Conservation (phyloP, 92 coral and sea anemone species). For the Porites rus region DNA sequence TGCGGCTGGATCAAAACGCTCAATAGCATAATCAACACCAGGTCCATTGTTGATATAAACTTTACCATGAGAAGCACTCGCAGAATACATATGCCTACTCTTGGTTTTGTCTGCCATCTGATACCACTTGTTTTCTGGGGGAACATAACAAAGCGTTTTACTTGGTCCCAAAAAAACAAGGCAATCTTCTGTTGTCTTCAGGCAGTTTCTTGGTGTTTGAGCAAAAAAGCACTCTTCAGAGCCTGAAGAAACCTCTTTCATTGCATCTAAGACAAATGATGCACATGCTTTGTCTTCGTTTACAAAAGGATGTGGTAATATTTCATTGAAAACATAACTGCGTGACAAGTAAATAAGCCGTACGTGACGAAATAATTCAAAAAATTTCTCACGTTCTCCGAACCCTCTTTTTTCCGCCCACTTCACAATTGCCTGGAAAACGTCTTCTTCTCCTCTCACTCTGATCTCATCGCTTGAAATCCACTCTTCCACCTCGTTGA, state of each 20-base stretch:
- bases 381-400: neutral
- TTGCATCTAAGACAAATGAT: neutral
- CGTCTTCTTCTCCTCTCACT: neutral
- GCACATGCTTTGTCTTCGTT: neutral
- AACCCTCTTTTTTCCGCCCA: neutral
- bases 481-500: neutral
- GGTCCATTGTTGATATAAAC: neutral
- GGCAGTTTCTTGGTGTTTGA: conserved; percentile 21
- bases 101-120: neutral
- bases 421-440: conserved; percentile 1
- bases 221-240: neutral
- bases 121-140: conserved; percentile 17
- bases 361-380: neutral
- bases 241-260: conserved; percentile 5
- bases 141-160: neutral
- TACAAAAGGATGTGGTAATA: neutral
- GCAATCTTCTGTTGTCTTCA: neutral
- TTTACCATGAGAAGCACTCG: neutral
- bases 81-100: neutral
- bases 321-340: neutral
- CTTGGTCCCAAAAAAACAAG: neutral
- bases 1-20: conserved; percentile 24
- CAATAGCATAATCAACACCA: conserved; percentile 1
- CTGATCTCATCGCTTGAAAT: conserved; percentile 1
- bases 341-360: conserved; percentile 7